phyloP scores from a whole-genome alignment of 2,888 invertebrate genomes.

The Phaonia tiefii region DNA sequence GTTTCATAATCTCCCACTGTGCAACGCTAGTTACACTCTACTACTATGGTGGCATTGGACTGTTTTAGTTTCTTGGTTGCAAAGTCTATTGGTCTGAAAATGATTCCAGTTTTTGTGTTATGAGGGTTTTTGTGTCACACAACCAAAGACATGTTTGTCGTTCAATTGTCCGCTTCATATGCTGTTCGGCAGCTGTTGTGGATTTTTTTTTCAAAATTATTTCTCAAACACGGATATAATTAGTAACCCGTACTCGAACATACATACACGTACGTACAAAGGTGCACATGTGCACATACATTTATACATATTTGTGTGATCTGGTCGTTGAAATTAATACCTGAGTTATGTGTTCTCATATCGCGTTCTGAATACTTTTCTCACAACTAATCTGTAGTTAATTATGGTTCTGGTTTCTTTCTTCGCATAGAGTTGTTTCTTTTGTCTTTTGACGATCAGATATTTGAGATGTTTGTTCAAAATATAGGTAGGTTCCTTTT shows the following conservation, averaged over 20 bases:
- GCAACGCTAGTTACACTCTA: not conserved
- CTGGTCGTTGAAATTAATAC: not conserved
- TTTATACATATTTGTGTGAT: not conserved
- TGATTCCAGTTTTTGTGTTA: constrained; percentile 39
- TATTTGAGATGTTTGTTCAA: not conserved
- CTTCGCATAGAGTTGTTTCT: constrained; percentile 1
- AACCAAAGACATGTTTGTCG: constrained; percentile 46
- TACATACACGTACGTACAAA: not conserved
- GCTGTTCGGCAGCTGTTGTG: too few species aligned
- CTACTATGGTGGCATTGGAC: not conserved
- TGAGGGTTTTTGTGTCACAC: constrained; percentile 44
- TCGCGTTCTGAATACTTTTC: constrained; percentile 54
- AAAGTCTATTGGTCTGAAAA: constrained; percentile 36
- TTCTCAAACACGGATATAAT: constrained; percentile 61
- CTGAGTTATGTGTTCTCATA: constrained; percentile 50
- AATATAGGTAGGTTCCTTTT: constrained; percentile 20
- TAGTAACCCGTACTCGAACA: constrained; percentile 37
- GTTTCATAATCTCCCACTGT: too few species aligned
- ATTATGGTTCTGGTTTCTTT: constrained; percentile 46
- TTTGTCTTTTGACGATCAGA: not conserved
- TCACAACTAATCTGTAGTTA: constrained; percentile 59
- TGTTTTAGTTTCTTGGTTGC: not conserved
- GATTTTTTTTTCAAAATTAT: constrained; percentile 8
- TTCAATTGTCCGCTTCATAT: too few species aligned
- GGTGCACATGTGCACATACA: not conserved